These are phyloP conservation scores for Phaethornis superciliosus DNA, from an alignment of 2,113 vertebrate species.

Conservation along the genomic window DNA sequence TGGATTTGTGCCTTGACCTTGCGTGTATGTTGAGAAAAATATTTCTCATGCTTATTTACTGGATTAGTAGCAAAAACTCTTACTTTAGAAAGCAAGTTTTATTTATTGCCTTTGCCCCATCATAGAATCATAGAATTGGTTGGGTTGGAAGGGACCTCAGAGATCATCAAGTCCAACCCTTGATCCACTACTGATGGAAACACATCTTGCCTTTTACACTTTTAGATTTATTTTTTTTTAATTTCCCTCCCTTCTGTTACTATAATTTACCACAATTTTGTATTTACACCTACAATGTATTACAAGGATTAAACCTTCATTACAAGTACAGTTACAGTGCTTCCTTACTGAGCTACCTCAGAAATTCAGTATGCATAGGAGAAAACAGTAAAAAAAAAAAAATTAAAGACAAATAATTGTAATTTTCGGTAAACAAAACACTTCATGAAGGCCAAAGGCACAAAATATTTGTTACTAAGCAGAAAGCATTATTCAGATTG, in stretches of 20 bases:
- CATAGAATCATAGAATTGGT: too few relatives aligned
- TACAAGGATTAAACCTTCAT: neutral
- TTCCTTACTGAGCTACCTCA: neutral
- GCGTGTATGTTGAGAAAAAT: neutral
- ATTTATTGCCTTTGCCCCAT: neutral
- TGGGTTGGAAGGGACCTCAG: too few relatives aligned
- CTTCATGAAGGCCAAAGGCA: neutral
- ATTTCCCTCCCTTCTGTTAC: neutral
- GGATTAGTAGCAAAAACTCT: neutral
- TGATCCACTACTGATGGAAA: too few relatives aligned
- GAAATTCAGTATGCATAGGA: neutral
- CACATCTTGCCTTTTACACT: neutral
- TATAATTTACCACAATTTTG: neutral
- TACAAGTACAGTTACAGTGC: neutral
- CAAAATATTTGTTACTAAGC: neutral
- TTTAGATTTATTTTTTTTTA: neutral
- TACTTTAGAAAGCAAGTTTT: neutral
- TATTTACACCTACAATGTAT: neutral
- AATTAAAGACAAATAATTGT: too few relatives aligned
- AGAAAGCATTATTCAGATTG: neutral
- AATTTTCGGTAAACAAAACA: neutral
- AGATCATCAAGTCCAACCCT: too few relatives aligned
- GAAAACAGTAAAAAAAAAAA: neutral
- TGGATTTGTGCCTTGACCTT: neutral
- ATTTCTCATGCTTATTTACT: neutral